These are phyloP conservation scores for Halictus rubicundus DNA, from an alignment of 1,140 invertebrate species.

Conservation along the genomic window DNA sequence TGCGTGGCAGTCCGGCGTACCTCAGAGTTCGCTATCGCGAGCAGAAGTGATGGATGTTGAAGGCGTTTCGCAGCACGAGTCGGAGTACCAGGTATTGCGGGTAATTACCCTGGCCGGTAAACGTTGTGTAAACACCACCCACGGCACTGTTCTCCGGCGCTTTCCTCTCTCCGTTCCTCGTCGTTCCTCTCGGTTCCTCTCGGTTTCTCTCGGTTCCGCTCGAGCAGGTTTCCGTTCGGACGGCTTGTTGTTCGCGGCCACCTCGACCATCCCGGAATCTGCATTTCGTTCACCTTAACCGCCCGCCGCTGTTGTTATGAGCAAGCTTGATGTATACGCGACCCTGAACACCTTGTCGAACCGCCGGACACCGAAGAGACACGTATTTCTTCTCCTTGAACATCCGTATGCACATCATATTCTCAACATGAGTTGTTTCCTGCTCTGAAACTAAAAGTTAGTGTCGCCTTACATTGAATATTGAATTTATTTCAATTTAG, in stretches of 20 bases:
- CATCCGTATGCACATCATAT: too few relatives aligned
- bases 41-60: slow-evolving; percentile 65
- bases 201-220: not conserved
- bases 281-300: slow-evolving; percentile 40
- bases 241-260: slow-evolving; percentile 10
- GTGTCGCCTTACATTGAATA: too few relatives aligned
- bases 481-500: too few relatives aligned
- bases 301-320: slow-evolving; percentile 20
- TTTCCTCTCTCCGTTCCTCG: slow-evolving; percentile 5
- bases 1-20: slow-evolving; percentile 54
- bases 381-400: not conserved
- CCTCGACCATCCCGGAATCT: slow-evolving; percentile 12
- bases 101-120: slow-evolving; percentile 66
- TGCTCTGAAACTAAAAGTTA: too few relatives aligned
- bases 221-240: not conserved
- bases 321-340: not conserved
- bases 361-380: not conserved
- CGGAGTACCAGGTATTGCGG: slow-evolving; percentile 20
- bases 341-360: not conserved
- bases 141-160: slow-evolving; percentile 26
- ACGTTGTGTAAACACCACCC: slow-evolving; percentile 63
- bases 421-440: too few relatives aligned
- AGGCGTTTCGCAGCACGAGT: slow-evolving; percentile 55
- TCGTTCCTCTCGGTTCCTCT: slow-evolving; percentile 1
- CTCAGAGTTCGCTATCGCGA: slow-evolving; percentile 47